Conservation (phyloP, 2,113 vertebrate genomes). For the Passer montanus region DNA sequence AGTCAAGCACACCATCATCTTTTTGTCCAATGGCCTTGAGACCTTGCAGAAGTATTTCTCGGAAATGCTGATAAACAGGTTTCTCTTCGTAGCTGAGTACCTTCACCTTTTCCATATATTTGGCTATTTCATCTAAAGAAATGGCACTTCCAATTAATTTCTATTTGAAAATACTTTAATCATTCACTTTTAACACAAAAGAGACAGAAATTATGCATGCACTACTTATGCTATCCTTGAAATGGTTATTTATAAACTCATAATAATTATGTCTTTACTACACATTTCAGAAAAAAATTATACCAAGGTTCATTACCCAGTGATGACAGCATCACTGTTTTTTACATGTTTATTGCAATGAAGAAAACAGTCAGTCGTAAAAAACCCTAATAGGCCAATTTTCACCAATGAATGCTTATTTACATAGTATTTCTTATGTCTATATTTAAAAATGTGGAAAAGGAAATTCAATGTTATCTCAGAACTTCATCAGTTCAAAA, state of each 20-base stretch:
- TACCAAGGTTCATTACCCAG: slow-evolving; percentile 14
- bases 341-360: not conserved
- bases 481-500: not conserved
- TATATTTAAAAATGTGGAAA: not conserved
- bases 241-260: slow-evolving; percentile 28
- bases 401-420: not conserved
- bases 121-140: slow-evolving; percentile 85
- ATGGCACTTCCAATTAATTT: slow-evolving; percentile 37
- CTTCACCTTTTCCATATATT: slow-evolving; percentile 88
- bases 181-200: not conserved
- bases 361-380: not conserved
- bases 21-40: slow-evolving; percentile 81
- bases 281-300: slow-evolving; percentile 16
- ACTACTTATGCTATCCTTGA: not conserved
- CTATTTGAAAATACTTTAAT: slow-evolving; percentile 18
- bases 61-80: slow-evolving; percentile 85
- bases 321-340: slow-evolving; percentile 27
- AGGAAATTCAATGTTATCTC: not conserved
- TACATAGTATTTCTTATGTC: not conserved
- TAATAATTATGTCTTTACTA: slow-evolving; percentile 33
- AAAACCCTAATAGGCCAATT: slow-evolving; percentile 1
- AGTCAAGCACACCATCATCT: slow-evolving; percentile 85
- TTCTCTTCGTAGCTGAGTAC: slow-evolving; percentile 83
- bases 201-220: not conserved
- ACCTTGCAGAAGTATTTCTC: slow-evolving; percentile 84